Percentiles rank a stretch among this genome's conserved stretches.
These are phyloP conservation scores for Danaus melanippus DNA, from an alignment of 1,140 invertebrate genomes.

Conservation along the genomic window DNA sequence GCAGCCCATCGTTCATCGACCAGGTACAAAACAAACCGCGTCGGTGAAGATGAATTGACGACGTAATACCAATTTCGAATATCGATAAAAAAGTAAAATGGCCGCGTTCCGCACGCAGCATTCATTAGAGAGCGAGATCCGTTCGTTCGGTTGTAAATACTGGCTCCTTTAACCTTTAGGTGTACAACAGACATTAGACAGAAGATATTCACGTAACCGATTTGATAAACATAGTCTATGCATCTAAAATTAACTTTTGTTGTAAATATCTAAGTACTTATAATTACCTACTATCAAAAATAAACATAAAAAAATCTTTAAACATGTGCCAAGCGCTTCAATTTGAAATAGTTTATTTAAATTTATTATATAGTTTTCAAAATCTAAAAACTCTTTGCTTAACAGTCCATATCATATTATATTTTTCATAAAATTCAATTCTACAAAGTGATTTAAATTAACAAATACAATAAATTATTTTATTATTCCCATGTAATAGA, in stretches of 20 bases:
- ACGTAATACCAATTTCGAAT: slow-evolving; percentile 53
- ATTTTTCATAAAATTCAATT: too few species aligned
- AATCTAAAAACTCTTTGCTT: too few species aligned
- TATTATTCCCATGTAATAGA: background rate
- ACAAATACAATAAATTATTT: background rate
- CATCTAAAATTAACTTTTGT: too few species aligned
- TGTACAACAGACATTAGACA: slow-evolving; percentile 8
- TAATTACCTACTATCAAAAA: too few species aligned
- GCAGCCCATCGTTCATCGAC: too few species aligned
- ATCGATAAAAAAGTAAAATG: slow-evolving; percentile 51
- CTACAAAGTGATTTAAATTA: background rate
- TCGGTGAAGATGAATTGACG: slow-evolving; percentile 36
- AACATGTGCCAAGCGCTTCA: too few species aligned
- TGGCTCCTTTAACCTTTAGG: slow-evolving; percentile 37
- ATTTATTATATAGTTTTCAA: too few species aligned
- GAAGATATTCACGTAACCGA: background rate
- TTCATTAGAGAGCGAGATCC: slow-evolving; percentile 51
- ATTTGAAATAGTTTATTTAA: too few species aligned
- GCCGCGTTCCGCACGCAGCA: slow-evolving; percentile 29
- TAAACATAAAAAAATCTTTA: too few species aligned
- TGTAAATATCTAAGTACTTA: too few species aligned
- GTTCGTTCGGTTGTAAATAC: slow-evolving; percentile 45
- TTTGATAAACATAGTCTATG: too few species aligned
- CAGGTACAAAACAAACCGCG: slow-evolving; percentile 20
- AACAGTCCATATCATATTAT: too few species aligned